Evolutionary conservation across 1,140 invertebrate species (phyloP), one percentile per base, ranked within the genome.

Genomic region (Aphelenchoides besseyi): DNA sequence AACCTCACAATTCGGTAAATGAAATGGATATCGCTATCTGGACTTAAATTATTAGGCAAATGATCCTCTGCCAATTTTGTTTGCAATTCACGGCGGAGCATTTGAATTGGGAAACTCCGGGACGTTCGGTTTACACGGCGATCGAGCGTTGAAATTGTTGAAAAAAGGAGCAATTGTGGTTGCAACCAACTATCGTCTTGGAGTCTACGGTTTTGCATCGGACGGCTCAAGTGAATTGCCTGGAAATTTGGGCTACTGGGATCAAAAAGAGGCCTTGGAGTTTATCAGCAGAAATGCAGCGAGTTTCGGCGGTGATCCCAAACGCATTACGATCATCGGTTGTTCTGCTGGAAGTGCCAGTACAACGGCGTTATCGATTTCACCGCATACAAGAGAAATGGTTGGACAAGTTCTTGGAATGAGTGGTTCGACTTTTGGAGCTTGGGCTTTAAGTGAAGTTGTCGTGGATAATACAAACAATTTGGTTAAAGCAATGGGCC

Each of bases 321-420:
- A 92, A 75, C 94, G 94, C 82, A 90, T 97, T 16, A 97, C 94
- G 0, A 86, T 97, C 9, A 95, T 96, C 83, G 94, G 94, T 12
- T 18, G 55, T 26, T 94, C 96, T 86, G 93, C 94, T 8, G 94
- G 95, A n/a, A 28, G 64, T 71, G 69, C 61, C 12, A 35, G 28
- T 18, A 33, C 32, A 12, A 29, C 28, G 28, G 28, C 61, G 28
- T 37, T 70, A 28, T 71, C 67, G n/a, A 16, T 71, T 32, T 72
- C 67, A 32, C 37, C 68, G 8, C 29, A 71, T 2, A 41, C 68
- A 29, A 16, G 29, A 26, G 29, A 67, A 18, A 48, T 37, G 12
- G 30, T 71, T 29, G 48, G 53, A 2, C 36, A 52, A 32, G 30
- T 35, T 12, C 57, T 71, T 57, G 26, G 18, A 30, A n/a, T 52